Percentiles rank a stretch among this genome's conserved stretches.
These are phyloP conservation scores for Cantharis lateralis DNA, from an alignment of 2,888 invertebrate species.

Conservation along the genomic window DNA sequence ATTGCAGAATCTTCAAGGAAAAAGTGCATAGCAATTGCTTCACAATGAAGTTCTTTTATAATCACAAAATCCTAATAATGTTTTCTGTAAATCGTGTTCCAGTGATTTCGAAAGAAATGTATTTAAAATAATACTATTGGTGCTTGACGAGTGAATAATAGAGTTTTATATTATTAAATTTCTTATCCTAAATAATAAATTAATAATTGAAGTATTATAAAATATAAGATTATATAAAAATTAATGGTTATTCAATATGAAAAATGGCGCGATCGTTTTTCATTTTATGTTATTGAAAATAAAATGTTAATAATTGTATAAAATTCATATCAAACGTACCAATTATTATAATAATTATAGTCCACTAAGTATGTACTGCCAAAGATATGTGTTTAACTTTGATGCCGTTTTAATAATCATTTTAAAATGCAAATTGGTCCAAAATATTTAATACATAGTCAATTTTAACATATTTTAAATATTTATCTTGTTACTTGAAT, in stretches of 20 bases:
- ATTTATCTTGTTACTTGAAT: neutral
- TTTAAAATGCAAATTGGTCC: slow-evolving; percentile 3
- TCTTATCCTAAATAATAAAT: slow-evolving; percentile 6
- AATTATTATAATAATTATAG: slow-evolving; percentile 23
- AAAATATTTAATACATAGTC: neutral
- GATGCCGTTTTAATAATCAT: slow-evolving; percentile 9
- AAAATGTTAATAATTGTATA: slow-evolving; percentile 13
- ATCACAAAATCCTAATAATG: slow-evolving; percentile 18
- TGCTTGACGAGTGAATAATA: slow-evolving; percentile 22
- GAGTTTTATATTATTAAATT: slow-evolving; percentile 6
- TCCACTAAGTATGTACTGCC: slow-evolving; percentile 30
- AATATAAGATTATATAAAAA: neutral
- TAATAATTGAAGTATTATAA: slow-evolving; percentile 2
- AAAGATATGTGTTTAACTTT: slow-evolving; percentile 23
- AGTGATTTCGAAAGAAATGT: slow-evolving; percentile 14
- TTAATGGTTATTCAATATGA: neutral
- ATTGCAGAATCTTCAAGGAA: slow-evolving; percentile 38
- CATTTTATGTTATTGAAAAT: neutral
- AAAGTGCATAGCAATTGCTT: slow-evolving; percentile 38
- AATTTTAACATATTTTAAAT: neutral
- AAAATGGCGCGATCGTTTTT: neutral
- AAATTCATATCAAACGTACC: slow-evolving; percentile 31
- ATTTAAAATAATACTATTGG: slow-evolving; percentile 21
- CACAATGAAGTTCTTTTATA: slow-evolving; percentile 38
- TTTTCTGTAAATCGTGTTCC: slow-evolving; percentile 16